Base-by-base conservation (phyloP, 1,140 invertebrate genomes). In the Hormaphis cornu region DNA sequence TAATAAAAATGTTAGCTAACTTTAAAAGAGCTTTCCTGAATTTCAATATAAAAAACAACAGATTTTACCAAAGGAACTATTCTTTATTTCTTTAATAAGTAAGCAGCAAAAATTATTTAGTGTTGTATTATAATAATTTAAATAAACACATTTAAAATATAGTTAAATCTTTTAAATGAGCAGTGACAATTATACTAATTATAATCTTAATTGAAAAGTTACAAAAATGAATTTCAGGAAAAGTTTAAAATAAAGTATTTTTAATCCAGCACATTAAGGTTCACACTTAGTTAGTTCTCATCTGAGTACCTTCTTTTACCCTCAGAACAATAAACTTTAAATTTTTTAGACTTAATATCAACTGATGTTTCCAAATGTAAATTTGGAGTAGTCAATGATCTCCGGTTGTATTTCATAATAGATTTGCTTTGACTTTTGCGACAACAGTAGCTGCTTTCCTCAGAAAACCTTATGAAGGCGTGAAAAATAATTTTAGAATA, bases 381-480 rank as follows among this genome's bases (percentile, higher is more conserved):
- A 66, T 66, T 66, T 50, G 61, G 61, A 48, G 61, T 46, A 16
- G 61, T 66, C 44, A 66, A 48, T 14, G 61, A 66, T 66, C 61
- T 66, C 14, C 61, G 28, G 18, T 66, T 66, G 44, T 66, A 66
- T 44, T 50, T 66, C 28, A 46, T 66, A 30, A 16, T 66, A 66
- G 28, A 66, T 66, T 46, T 66, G 10, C 61, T 33, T 66, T 30
- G 42, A 48, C 61, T 46, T 66, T 66, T 66, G 42, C 61, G 61
- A 66, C 61, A 66, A 48, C 61, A 66, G 28, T 66, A 66, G 44
- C 61, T 66, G 28, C 61, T 50, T 66, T 66, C 44, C 44, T 50
- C 61, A 48, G 61, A 66, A 37, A 66, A 66, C 42, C 61, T 66
- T 66, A 48, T 48, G 33, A 35, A 33, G 18, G 7, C 33, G 26